Percentiles rank a stretch among this genome's conserved stretches.
phyloP scores from a whole-genome alignment of 2,888 invertebrate genomes.

The Stenodera caucasica region DNA sequence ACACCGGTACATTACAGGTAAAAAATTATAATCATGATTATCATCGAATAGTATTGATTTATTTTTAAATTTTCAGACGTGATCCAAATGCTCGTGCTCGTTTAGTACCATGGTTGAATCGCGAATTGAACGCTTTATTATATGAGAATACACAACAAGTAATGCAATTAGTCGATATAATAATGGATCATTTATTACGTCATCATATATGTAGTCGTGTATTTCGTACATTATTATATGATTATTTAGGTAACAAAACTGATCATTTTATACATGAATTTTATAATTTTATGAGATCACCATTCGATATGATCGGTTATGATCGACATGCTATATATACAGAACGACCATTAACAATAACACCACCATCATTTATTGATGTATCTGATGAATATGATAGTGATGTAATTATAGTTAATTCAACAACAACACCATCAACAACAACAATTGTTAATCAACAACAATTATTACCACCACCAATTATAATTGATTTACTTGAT shows the following conservation, averaged over 20 bases:
- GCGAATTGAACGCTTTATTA: constrained; percentile 80
- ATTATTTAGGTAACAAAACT: constrained; percentile 72
- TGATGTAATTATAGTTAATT: constrained; percentile 49
- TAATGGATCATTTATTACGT: constrained; percentile 69
- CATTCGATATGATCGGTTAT: constrained; percentile 83
- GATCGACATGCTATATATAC: constrained; percentile 72
- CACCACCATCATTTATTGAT: constrained; percentile 28
- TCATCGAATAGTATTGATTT: background rate
- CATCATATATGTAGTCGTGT: constrained; percentile 69
- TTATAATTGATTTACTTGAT: constrained; percentile 43
- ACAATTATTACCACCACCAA: constrained; percentile 23
- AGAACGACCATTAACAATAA: constrained; percentile 41
- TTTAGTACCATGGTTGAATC: constrained; percentile 83
- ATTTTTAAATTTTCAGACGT: constrained; percentile 59
- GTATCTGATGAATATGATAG: constrained; percentile 50
- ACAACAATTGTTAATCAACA: constrained; percentile 13
- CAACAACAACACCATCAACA: constrained; percentile 31
- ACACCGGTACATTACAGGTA: constrained; percentile 77
- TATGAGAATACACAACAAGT: constrained; percentile 66
- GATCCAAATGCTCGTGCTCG: constrained; percentile 81
- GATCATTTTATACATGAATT: constrained; percentile 91
- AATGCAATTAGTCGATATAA: constrained; percentile 65
- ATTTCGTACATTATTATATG: constrained; percentile 70
- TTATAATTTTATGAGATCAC: constrained; percentile 81
- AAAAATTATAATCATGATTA: constrained; percentile 18